Evolutionary conservation across 2,888 invertebrate species (phyloP).

Genomic region (Dioctria rufipes): DNA sequence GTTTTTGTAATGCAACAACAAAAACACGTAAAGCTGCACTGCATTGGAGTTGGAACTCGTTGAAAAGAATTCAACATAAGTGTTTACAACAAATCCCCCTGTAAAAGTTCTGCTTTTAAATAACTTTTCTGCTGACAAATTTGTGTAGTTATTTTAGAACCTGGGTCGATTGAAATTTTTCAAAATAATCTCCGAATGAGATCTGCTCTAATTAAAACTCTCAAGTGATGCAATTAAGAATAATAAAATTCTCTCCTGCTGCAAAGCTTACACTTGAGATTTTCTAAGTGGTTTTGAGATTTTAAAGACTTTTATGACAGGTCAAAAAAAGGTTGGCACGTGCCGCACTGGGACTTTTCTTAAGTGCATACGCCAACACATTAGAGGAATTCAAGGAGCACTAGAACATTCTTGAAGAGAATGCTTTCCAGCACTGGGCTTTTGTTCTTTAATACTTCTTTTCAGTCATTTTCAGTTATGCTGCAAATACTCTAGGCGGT

Average conservation of each 20-base stretch:
- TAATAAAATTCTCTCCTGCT: not conserved
- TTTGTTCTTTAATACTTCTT: not conserved
- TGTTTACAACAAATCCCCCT: too few species aligned
- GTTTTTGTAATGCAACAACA: too few species aligned
- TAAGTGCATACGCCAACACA: conserved; percentile 9
- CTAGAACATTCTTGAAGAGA: not conserved
- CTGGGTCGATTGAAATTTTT: not conserved
- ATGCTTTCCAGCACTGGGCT: not conserved
- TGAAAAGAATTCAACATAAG: too few species aligned
- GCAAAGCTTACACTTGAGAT: not conserved
- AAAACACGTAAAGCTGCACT: too few species aligned
- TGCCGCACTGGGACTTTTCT: not conserved
- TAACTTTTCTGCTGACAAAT: not conserved
- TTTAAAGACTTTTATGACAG: not conserved
- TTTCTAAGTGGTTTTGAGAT: conserved; percentile 2
- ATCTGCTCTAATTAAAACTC: not conserved
- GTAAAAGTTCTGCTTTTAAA: not conserved
- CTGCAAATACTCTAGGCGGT: not conserved
- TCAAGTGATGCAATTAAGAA: not conserved
- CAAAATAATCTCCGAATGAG: not conserved
- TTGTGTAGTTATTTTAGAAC: not conserved
- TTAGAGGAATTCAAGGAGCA: not conserved
- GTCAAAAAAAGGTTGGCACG: not conserved
- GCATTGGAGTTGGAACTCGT: too few species aligned
- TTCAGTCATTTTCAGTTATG: not conserved